Conservation (phyloP, 1,140 invertebrate species). For the Macrosteles quadrilineatus region DNA sequence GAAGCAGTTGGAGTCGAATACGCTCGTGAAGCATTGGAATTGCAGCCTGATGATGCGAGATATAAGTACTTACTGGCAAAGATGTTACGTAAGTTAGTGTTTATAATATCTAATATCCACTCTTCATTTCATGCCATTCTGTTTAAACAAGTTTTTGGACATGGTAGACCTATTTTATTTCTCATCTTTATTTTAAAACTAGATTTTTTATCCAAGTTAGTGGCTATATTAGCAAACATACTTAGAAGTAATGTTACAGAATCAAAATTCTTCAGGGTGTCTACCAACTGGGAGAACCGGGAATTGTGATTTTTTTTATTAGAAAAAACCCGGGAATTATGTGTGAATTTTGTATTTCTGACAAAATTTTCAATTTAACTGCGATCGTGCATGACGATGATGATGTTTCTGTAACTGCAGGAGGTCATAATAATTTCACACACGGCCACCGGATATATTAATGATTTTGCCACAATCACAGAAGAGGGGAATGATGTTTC, state of each 20-base stretch:
- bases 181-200: not conserved
- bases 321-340: too few relatives aligned
- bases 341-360: too few relatives aligned
- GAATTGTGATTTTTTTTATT: too few relatives aligned
- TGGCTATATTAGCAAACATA: not conserved
- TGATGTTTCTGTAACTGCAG: too few relatives aligned
- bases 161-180: not conserved
- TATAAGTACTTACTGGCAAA: slow-evolving; percentile 1
- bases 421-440: too few relatives aligned
- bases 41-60: not conserved
- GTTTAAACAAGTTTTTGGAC: not conserved
- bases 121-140: not conserved
- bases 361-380: too few relatives aligned
- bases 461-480: too few relatives aligned
- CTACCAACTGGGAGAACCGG: too few relatives aligned
- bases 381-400: too few relatives aligned
- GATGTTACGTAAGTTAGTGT: not conserved
- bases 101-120: not conserved
- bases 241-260: not conserved
- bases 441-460: too few relatives aligned
- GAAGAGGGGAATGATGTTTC: too few relatives aligned
- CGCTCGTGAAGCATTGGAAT: not conserved
- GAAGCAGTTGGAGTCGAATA: not conserved
- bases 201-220: not conserved
- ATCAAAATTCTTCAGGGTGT: not conserved